Evolutionary conservation across 2,888 invertebrate species (phyloP).

Genomic region (Halictus ligatus): DNA sequence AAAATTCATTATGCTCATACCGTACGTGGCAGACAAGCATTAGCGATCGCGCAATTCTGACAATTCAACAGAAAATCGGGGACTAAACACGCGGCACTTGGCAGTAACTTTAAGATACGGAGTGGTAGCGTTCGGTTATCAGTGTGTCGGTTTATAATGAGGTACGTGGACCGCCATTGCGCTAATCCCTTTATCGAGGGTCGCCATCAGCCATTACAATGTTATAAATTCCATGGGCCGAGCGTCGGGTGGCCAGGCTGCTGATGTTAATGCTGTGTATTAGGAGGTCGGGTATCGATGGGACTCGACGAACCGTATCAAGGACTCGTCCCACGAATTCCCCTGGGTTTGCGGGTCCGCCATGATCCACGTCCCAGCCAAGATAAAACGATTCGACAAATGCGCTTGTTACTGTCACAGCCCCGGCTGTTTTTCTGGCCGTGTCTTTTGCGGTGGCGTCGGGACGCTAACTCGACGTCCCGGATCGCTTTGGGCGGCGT

Average conservation of each 20-base stretch:
- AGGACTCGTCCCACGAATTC: constrained; percentile 50
- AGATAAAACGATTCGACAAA: constrained; percentile 59
- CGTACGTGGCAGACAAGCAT: neutral
- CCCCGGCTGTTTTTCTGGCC: constrained; percentile 11
- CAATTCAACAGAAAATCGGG: neutral
- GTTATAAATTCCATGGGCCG: constrained; percentile 6
- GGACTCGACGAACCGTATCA: constrained; percentile 45
- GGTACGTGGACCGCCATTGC: neutral
- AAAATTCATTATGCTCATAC: neutral
- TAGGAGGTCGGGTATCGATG: constrained; percentile 42
- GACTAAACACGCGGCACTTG: neutral
- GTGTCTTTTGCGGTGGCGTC: neutral
- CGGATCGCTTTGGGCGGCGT: neutral
- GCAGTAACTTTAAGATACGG: neutral
- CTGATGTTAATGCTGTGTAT: constrained; percentile 61
- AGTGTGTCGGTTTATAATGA: constrained; percentile 6
- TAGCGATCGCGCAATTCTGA: neutral
- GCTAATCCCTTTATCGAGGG: constrained; percentile 1
- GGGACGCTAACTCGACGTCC: neutral
- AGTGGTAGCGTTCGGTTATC: neutral
- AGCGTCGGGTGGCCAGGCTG: constrained; percentile 29
- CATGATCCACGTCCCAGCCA: constrained; percentile 30
- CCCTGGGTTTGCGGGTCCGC: constrained; percentile 46
- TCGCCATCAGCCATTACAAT: constrained; percentile 8
- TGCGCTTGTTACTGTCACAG: constrained; percentile 52